Evolutionary conservation across 1,140 invertebrate genomes (phyloP).

Genomic region (Thaumatotibia leucotreta): DNA sequence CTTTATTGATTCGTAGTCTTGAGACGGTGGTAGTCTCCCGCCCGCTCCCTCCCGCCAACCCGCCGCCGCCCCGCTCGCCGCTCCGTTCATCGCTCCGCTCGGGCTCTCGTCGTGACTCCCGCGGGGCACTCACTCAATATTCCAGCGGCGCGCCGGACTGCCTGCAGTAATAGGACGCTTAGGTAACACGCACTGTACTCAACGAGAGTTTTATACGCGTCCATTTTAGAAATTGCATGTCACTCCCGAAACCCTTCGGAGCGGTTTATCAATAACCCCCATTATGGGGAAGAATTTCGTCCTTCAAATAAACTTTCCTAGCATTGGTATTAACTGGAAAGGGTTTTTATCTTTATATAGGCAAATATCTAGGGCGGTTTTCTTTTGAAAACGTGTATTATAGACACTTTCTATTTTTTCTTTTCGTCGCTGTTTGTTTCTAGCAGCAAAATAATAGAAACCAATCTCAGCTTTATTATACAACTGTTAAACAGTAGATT

Average conservation of each 20-base stretch:
- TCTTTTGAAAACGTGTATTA: background rate
- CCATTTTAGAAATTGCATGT: constrained; percentile 29
- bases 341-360: background rate
- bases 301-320: constrained; percentile 1
- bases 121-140: constrained; percentile 69
- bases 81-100: constrained; percentile 19
- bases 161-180: constrained; percentile 56
- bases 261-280: constrained; percentile 17
- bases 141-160: constrained; percentile 48
- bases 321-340: constrained; percentile 1
- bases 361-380: background rate
- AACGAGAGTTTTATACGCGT: constrained; percentile 31
- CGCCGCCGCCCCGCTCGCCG: constrained; percentile 24
- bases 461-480: too few species aligned
- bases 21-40: constrained; percentile 55
- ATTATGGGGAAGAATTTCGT: constrained; percentile 7
- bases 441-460: too few species aligned
- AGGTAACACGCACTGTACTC: constrained; percentile 45
- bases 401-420: background rate
- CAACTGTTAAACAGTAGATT: background rate
- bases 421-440: background rate
- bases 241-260: constrained; percentile 15
- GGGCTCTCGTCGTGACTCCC: constrained; percentile 26
- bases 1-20: constrained; percentile 75
- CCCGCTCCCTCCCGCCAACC: constrained; percentile 35